Evolutionary conservation across 2,113 vertebrate species (phyloP).

Genomic region (Cyanoliseus patagonus): DNA sequence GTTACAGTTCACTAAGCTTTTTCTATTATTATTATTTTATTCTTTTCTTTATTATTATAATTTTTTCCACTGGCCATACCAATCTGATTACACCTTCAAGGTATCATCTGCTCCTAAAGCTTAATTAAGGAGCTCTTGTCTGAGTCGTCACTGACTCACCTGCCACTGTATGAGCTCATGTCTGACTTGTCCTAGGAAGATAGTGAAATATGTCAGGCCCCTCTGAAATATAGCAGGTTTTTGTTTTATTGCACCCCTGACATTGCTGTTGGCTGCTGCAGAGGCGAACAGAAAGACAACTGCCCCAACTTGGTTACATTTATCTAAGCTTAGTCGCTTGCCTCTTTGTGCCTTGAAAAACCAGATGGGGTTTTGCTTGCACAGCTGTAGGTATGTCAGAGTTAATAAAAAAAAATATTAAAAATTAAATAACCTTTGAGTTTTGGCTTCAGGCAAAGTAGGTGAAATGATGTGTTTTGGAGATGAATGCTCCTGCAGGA

Average conservation of each 20-base stretch:
- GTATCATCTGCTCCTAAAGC: constrained; percentile 42
- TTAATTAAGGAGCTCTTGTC: constrained; percentile 46
- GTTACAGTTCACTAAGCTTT: neutral
- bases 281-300: neutral
- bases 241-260: constrained; percentile 33
- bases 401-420: constrained; percentile 54
- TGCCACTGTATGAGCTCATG: constrained; percentile 72
- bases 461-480: constrained; percentile 83
- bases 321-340: neutral
- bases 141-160: constrained; percentile 73
- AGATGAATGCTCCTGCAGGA: constrained; percentile 90
- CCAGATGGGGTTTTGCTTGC: constrained; percentile 39
- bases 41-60: neutral
- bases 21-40: neutral
- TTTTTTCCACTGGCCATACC: constrained; percentile 53
- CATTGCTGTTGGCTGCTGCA: constrained; percentile 16
- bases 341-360: constrained; percentile 18
- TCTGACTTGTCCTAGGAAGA: constrained; percentile 56
- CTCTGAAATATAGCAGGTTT: constrained; percentile 29
- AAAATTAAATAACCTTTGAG: constrained; percentile 73
- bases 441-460: constrained; percentile 84
- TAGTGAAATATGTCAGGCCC: constrained; percentile 35
- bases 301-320: neutral
- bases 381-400: constrained; percentile 60
- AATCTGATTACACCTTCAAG: constrained; percentile 34